Conservation (phyloP, 2,888 invertebrate genomes). For the Cephus rjabovi region DNA sequence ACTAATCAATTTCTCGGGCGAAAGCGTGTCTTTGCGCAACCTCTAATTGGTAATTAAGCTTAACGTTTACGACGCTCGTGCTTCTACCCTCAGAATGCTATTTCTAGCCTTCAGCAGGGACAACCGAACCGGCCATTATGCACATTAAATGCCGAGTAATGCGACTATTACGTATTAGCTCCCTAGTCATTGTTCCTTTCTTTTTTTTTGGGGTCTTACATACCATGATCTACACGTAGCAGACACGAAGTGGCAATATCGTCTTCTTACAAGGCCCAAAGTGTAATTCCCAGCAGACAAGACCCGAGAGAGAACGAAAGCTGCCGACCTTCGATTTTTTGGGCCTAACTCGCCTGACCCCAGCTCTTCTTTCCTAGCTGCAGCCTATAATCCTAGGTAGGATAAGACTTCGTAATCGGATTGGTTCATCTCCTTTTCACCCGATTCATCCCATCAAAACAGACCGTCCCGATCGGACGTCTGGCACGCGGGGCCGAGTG, state of each 20-base stretch:
- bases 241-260: not conserved
- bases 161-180: not conserved
- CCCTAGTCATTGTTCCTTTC: not conserved
- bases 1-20: constrained; percentile 61
- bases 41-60: constrained; percentile 65
- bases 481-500: not conserved
- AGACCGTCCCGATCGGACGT: constrained; percentile 20
- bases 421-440: constrained; percentile 43
- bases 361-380: constrained; percentile 15
- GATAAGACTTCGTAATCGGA: constrained; percentile 49
- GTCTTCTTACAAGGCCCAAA: not conserved
- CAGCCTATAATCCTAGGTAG: constrained; percentile 44
- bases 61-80: constrained; percentile 50
- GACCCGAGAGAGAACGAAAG: not conserved
- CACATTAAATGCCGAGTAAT: not conserved
- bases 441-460: constrained; percentile 48
- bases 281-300: not conserved
- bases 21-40: constrained; percentile 62
- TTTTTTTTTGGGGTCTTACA: not conserved
- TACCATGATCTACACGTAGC: not conserved
- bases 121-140: not conserved
- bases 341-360: not conserved
- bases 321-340: not conserved
- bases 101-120: not conserved
- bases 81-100: not conserved